A percentile compares a stretch with the other conserved stretches of the same genome.
Evolutionary conservation across 2,113 vertebrate genomes (phyloP).

Genomic region (Phainopepla nitens): DNA sequence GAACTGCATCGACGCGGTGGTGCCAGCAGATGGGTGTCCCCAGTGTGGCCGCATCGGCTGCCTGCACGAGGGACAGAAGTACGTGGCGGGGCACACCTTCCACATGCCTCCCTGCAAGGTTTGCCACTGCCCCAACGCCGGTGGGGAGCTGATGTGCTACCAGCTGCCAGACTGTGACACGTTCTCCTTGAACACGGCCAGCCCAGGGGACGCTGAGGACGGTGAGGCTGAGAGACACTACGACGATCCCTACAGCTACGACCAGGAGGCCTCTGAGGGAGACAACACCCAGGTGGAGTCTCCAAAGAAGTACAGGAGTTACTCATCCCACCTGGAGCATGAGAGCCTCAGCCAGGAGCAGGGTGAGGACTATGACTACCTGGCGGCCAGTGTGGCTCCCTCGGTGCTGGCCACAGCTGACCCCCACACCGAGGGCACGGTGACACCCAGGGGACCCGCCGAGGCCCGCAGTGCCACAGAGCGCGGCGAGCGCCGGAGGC

Average conservation of each 20-base stretch:
- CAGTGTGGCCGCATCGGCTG: slow-evolving; percentile 90
- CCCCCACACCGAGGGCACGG: neutral
- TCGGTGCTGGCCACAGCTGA: neutral
- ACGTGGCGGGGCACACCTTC: slow-evolving; percentile 85
- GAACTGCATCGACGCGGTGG: slow-evolving; percentile 85
- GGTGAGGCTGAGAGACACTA: slow-evolving; percentile 64
- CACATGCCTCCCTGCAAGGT: slow-evolving; percentile 84
- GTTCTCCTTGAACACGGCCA: slow-evolving; percentile 8
- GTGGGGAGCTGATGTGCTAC: slow-evolving; percentile 89
- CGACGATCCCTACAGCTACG: slow-evolving; percentile 74
- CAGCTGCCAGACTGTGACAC: slow-evolving; percentile 79
- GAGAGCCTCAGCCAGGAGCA: slow-evolving; percentile 64
- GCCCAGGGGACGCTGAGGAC: slow-evolving; percentile 59
- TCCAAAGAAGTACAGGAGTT: slow-evolving; percentile 47
- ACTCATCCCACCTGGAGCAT: slow-evolving; percentile 12
- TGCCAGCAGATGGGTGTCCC: slow-evolving; percentile 83
- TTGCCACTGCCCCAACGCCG: slow-evolving; percentile 88
- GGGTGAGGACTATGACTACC: slow-evolving; percentile 72
- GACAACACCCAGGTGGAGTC: slow-evolving; percentile 59
- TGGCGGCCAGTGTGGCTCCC: neutral
- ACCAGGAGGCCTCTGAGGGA: slow-evolving; percentile 72
- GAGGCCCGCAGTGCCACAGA: slow-evolving; percentile 13
- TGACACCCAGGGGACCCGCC: neutral
- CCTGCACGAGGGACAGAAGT: slow-evolving; percentile 77
- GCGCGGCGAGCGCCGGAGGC: slow-evolving; percentile 2